Evolutionary conservation across 2,113 vertebrate species (phyloP).

Genomic region (Oncorhynchus keta): DNA sequence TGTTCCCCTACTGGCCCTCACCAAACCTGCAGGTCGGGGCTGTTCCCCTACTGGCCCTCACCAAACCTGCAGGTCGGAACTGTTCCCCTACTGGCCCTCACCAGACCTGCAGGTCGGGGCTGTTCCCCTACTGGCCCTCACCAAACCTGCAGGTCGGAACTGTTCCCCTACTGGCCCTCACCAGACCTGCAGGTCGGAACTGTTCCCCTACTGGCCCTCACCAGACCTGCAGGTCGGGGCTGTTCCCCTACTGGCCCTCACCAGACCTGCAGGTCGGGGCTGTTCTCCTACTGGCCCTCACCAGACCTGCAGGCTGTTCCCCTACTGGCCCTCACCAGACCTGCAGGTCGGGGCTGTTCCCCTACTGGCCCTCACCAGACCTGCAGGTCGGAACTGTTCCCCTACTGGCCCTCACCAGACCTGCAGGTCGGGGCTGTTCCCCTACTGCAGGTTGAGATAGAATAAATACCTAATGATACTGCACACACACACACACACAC

Average conservation of each 20-base stretch:
- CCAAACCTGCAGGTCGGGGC: constrained; percentile 43
- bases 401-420: constrained; percentile 77
- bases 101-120: too few relatives aligned
- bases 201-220: constrained; percentile 75
- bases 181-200: constrained; percentile 43
- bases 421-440: constrained; percentile 66
- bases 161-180: constrained; percentile 75
- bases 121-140: too few relatives aligned
- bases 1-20: constrained; percentile 75
- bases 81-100: too few relatives aligned
- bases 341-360: too few relatives aligned
- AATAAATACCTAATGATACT: constrained; percentile 61
- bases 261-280: too few relatives aligned
- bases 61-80: constrained; percentile 42
- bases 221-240: constrained; percentile 43
- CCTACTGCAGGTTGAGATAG: constrained; percentile 66
- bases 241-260: too few relatives aligned
- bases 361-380: too few relatives aligned
- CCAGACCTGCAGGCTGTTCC: too few relatives aligned
- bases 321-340: too few relatives aligned
- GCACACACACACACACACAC: constrained; percentile 45
- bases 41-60: constrained; percentile 75
- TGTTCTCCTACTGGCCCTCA: too few relatives aligned
- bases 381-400: constrained; percentile 53
- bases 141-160: too few relatives aligned